Evolutionary conservation across 2,797 vertebrate species (phyloP).

Genomic region (Emys orbicularis): DNA sequence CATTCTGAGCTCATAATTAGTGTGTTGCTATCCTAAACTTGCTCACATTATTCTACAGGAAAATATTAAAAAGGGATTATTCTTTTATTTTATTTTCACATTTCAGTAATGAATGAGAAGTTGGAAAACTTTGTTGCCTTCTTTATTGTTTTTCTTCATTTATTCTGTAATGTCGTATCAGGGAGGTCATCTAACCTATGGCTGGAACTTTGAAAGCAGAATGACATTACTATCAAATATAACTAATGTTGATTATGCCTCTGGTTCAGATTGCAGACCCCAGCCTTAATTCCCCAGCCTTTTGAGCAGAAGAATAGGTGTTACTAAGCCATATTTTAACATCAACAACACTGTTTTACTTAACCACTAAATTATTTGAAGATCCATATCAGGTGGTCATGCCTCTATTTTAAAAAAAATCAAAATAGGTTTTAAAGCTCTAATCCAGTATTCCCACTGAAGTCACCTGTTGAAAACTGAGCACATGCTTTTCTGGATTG

Average conservation of each 20-base stretch:
- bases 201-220: accelerated
- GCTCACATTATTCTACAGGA: background rate
- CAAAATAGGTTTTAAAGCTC: too few relatives aligned
- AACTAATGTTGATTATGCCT: accelerated
- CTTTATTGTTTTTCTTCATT: background rate
- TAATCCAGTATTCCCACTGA: background rate
- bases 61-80: background rate
- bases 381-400: background rate
- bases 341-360: background rate
- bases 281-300: background rate
- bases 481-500: background rate
- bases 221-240: background rate
- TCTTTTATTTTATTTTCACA: background rate
- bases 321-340: background rate
- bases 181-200: background rate
- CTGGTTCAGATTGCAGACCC: accelerated
- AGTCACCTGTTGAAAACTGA: background rate
- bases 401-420: background rate
- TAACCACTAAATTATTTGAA: background rate
- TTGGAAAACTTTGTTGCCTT: background rate
- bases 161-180: accelerated
- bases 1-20: background rate
- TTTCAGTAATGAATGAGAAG: background rate
- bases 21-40: background rate
- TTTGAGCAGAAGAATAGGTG: background rate